Conservation (phyloP, 2,888 invertebrate species). For the Leucophora obtusa region DNA sequence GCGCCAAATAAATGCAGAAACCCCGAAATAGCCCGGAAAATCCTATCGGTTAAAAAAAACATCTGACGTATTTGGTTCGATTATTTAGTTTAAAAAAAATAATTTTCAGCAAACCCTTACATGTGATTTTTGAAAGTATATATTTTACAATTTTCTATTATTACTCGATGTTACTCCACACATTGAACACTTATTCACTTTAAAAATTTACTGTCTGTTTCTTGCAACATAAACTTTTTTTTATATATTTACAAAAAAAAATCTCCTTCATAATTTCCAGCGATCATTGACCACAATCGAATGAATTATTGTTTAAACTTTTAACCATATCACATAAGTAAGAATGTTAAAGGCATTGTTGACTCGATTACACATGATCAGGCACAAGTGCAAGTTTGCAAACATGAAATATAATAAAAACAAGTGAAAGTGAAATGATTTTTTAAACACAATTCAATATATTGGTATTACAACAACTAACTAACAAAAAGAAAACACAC, state of each 20-base stretch:
- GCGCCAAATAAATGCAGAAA: too few relatives aligned
- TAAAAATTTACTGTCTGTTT: too few relatives aligned
- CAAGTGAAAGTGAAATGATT: slow-evolving; percentile 63
- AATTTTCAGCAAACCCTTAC: too few relatives aligned
- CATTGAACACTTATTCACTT: too few relatives aligned
- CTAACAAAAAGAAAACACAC: neutral
- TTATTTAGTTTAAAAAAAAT: too few relatives aligned
- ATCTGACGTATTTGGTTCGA: too few relatives aligned
- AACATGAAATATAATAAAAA: slow-evolving; percentile 7
- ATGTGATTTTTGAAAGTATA: too few relatives aligned
- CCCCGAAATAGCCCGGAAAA: too few relatives aligned
- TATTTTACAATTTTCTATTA: too few relatives aligned
- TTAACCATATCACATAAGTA: neutral
- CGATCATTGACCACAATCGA: neutral
- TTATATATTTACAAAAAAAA: neutral
- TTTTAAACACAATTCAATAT: slow-evolving; percentile 4
- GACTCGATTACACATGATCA: slow-evolving; percentile 7
- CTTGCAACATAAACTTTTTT: too few relatives aligned
- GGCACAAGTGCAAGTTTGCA: slow-evolving; percentile 2
- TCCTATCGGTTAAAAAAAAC: too few relatives aligned
- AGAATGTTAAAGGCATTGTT: neutral
- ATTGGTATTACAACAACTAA: neutral
- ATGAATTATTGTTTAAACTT: neutral
- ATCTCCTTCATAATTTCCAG: neutral
- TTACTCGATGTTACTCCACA: too few relatives aligned